Evolutionary conservation across 1,140 invertebrate species (phyloP), one percentile per base, ranked within the genome.

Genomic region (Procambarus virginalis): DNA sequence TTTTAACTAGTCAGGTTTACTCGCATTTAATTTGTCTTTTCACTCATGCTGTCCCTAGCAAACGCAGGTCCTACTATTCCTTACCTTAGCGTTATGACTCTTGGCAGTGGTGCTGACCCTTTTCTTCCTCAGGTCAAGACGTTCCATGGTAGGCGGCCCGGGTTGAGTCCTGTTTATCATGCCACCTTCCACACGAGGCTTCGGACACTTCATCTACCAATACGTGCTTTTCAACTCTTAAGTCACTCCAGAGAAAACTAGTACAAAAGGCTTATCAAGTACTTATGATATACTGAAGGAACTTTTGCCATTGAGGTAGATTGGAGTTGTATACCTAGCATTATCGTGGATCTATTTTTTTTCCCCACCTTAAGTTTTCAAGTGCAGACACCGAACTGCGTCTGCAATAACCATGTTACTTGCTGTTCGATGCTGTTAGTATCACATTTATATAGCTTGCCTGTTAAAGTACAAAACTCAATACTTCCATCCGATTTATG

Each of bases 91-190:
- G 46, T n/a, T 76, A 14, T 84, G 83, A 75, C 68, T 73, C 70
- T 75, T 84, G 68, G 22, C 46, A 3, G 17, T 58, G 20, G 46
- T 64, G 48, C n/a, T 75, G 83, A 75, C 20, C 49, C 60, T 84
- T 64, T 84, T 84, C 83, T 84, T 84, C 73, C 83, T 84, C 3
- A 84, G 49, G 34, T 84, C 83, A 49, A 84, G 70, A 34, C 75
- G 51, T 64, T 84, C 83, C 83, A 84, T 84, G 49, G 46, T 84
- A 8, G 45, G n/a, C 6, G 22, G 68, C n/a, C 22, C 68, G 8
- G 68, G 68, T n/a, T 73, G 68, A 34, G 68, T 22, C 68, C 68
- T 73, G n/a, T n/a, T 9, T 8, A 34, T 73, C 68, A 73, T 73
- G n/a, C 22, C n/a, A 73, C 2, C 68, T 73, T n/a, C 5, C 68